A percentile compares a stretch with the other conserved stretches of the same genome.
phyloP scores from a whole-genome alignment of 1,140 invertebrate species.

The Aplysia californica region DNA sequence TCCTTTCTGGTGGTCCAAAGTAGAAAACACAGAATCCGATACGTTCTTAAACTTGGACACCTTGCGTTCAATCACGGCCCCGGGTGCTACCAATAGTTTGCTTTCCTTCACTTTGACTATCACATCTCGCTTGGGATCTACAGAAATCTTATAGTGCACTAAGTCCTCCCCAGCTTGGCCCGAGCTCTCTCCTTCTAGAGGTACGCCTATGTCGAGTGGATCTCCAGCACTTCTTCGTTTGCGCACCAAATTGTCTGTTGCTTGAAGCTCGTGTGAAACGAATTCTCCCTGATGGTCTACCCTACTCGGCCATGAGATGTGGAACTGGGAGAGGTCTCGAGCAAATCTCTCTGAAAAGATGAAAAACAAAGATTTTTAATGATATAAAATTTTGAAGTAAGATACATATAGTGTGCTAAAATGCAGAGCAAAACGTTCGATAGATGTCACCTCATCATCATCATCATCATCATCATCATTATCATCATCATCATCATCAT shows the following conservation, averaged over 20 bases:
- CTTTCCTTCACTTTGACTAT: conserved; percentile 74
- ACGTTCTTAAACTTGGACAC: conserved; percentile 69
- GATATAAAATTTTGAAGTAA: no score
- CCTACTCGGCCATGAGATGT: conserved; percentile 72
- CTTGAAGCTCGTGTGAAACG: conserved; percentile 71
- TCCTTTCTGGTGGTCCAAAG: conserved; percentile 34
- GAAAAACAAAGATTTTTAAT: no score
- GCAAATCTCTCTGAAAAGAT: conserved; percentile 59
- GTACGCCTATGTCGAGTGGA: neutral
- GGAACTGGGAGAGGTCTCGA: conserved; percentile 64
- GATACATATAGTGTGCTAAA: no score
- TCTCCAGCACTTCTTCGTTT: neutral
- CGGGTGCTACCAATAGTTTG: conserved; percentile 76
- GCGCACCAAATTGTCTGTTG: conserved; percentile 23
- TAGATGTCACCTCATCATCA: no score
- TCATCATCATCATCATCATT: no score
- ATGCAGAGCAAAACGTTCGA: no score
- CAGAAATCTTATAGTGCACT: conserved; percentile 72
- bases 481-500: no score
- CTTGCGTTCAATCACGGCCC: conserved; percentile 77
- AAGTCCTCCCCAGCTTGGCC: conserved; percentile 37
- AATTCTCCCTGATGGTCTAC: conserved; percentile 71
- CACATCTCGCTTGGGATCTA: conserved; percentile 68
- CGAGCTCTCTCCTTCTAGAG: neutral
- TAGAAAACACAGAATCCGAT: conserved; percentile 44